A percentile compares a stretch with the other conserved stretches of the same genome.
Evolutionary conservation across 2,113 vertebrate genomes (phyloP).

Genomic region (Dasyprocta punctata): DNA sequence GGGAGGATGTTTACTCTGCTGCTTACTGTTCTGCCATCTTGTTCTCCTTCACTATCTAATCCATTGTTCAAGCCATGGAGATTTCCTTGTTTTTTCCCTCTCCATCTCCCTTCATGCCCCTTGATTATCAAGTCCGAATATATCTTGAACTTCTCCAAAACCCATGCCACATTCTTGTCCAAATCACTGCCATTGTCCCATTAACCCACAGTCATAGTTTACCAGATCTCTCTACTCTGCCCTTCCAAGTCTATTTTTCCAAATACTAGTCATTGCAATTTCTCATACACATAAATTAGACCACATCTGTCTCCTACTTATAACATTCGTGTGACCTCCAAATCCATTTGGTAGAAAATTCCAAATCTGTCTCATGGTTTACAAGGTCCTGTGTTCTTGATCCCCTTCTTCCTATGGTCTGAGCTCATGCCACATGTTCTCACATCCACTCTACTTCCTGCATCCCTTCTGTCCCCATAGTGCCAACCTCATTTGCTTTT

Average conservation of each 20-base stretch:
- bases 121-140: background rate
- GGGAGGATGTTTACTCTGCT: too few relatives aligned
- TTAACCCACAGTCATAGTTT: background rate
- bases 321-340: background rate
- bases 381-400: background rate
- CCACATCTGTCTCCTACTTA: background rate
- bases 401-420: background rate
- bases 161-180: background rate
- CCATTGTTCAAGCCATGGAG: background rate
- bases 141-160: background rate
- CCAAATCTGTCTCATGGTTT: background rate
- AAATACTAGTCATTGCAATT: background rate
- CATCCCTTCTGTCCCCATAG: background rate
- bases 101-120: background rate
- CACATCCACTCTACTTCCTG: too few relatives aligned
- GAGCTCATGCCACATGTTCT: background rate
- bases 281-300: background rate
- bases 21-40: too few relatives aligned
- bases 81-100: background rate
- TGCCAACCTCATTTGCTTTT: background rate
- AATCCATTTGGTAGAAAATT: background rate
- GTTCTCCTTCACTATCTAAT: too few relatives aligned
- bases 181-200: background rate
- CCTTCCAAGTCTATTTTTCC: background rate
- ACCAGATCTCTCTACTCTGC: background rate